phyloP scores from a whole-genome alignment of 2,888 invertebrate species.

The Calliscelio sp. region DNA sequence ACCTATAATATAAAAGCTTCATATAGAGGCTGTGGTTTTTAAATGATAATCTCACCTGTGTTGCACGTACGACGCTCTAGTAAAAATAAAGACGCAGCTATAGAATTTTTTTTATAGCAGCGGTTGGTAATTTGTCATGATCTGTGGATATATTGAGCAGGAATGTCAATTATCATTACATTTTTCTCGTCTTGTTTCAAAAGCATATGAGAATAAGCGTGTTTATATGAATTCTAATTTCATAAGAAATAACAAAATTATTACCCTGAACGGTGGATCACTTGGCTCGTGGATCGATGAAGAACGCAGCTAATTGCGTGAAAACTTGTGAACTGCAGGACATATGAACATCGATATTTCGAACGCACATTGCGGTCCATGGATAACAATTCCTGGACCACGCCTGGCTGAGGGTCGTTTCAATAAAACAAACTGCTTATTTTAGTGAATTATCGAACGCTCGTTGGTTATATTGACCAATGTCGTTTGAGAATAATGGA shows the following conservation, averaged over 20 bases:
- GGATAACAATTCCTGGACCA: slow-evolving; percentile 86
- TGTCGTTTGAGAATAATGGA: no score
- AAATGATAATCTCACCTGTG: slow-evolving; percentile 19
- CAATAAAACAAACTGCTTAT: no score
- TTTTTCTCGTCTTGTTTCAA: slow-evolving; percentile 11
- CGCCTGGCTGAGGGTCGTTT: no score
- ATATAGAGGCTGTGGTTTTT: slow-evolving; percentile 49
- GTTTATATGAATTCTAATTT: slow-evolving; percentile 30
- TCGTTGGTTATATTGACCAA: no score
- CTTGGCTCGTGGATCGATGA: slow-evolving; percentile 86
- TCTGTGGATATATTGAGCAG: no score
- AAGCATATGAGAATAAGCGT: slow-evolving; percentile 34
- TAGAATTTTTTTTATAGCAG: background rate
- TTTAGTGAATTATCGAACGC: no score
- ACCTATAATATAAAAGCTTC: background rate
- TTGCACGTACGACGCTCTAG: slow-evolving; percentile 17
- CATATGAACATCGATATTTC: slow-evolving; percentile 88
- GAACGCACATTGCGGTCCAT: slow-evolving; percentile 88
- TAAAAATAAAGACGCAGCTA: background rate
- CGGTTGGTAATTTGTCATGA: no score
- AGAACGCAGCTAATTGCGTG: slow-evolving; percentile 85
- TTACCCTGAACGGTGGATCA: slow-evolving; percentile 88
- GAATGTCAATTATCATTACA: background rate
- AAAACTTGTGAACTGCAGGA: slow-evolving; percentile 87
- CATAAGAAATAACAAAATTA: slow-evolving; percentile 83